Evolutionary conservation across 2,888 invertebrate genomes (phyloP).

Genomic region (Leptopilina myrica): DNA sequence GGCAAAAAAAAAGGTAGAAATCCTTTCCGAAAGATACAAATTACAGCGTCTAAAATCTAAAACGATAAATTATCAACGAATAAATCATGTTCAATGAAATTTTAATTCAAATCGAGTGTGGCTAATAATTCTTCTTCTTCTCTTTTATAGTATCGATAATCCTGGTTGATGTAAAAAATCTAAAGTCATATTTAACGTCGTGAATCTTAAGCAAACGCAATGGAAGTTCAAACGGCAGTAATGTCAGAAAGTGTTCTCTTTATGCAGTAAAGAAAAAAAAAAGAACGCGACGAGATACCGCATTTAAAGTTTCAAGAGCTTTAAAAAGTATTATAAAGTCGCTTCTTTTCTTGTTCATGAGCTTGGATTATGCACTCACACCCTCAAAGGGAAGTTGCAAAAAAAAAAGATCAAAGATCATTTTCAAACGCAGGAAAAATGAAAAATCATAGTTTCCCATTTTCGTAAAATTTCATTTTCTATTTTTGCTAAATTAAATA

Average conservation of each 20-base stretch:
- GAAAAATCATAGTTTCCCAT: not conserved
- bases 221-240: not conserved
- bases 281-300: not conserved
- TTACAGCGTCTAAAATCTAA: not conserved
- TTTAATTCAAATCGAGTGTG: not conserved
- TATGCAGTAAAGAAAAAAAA: not conserved
- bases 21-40: not conserved
- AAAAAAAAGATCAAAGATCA: not conserved
- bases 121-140: not conserved
- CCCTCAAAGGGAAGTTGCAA: not conserved
- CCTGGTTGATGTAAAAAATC: not conserved
- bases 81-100: not conserved
- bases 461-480: not conserved
- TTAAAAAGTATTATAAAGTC: not conserved
- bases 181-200: not conserved
- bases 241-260: not conserved
- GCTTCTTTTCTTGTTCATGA: not conserved
- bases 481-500: not conserved
- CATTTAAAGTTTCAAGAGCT: constrained; percentile 22
- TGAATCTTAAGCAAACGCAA: not conserved
- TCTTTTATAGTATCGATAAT: not conserved
- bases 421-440: constrained; percentile 1
- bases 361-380: not conserved
- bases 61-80: not conserved
- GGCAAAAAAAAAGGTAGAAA: no score